phyloP scores from a whole-genome alignment of 2,113 vertebrate genomes.

The Kryptolebias marmoratus region DNA sequence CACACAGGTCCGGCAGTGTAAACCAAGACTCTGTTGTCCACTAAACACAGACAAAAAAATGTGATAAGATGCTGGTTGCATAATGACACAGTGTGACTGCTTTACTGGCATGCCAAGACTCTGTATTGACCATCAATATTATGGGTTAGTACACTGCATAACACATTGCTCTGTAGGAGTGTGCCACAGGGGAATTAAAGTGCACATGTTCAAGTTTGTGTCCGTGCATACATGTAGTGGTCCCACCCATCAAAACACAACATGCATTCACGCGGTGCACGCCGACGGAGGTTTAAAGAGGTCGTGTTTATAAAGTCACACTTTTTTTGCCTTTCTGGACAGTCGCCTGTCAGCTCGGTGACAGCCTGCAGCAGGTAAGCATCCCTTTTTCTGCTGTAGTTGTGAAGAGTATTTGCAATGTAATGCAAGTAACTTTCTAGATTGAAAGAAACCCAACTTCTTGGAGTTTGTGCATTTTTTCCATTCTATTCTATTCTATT shows the following conservation, averaged over 20 bases:
- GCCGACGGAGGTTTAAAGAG: conserved; percentile 42
- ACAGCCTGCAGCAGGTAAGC: conserved; percentile 68
- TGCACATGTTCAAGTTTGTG: conserved; percentile 15
- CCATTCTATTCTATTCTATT: no score
- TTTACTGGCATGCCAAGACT: conserved; percentile 59
- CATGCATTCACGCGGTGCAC: conserved; percentile 35
- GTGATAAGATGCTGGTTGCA: conserved; percentile 71
- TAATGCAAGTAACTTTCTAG: conserved; percentile 19
- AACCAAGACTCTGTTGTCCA: conserved; percentile 72
- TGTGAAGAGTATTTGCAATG: conserved; percentile 7
- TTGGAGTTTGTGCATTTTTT: not conserved
- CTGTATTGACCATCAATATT: conserved; percentile 84
- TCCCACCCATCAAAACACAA: conserved; percentile 45
- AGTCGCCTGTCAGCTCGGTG: conserved; percentile 34
- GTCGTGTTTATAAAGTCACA: conserved; percentile 67
- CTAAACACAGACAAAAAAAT: conserved; percentile 73
- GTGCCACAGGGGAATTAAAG: conserved; percentile 25
- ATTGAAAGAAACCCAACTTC: not conserved
- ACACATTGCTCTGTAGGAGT: conserved; percentile 36
- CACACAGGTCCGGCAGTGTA: conserved; percentile 15
- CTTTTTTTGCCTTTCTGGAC: conserved; percentile 53
- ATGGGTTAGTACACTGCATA: conserved; percentile 62
- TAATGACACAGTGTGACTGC: conserved; percentile 69
- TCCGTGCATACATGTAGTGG: conserved; percentile 34
- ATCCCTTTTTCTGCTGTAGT: conserved; percentile 17